phyloP scores from a whole-genome alignment of 2,797 vertebrate genomes.

The Enteromius viviparus region DNA sequence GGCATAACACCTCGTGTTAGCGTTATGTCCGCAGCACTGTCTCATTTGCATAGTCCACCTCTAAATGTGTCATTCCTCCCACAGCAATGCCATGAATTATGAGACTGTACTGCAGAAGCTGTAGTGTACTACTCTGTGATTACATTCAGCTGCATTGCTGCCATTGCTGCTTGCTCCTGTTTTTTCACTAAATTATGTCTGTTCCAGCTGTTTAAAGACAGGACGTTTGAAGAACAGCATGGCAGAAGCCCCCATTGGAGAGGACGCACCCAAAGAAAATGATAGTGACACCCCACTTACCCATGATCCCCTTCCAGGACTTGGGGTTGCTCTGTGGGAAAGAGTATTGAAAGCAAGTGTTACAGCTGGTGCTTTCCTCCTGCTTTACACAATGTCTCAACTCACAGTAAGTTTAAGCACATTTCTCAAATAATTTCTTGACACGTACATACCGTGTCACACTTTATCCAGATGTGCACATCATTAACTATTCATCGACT shows the following conservation, averaged over 20 bases:
- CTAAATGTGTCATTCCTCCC: slow-evolving; percentile 41
- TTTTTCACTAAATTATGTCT: slow-evolving; percentile 1
- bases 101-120: slow-evolving; percentile 7
- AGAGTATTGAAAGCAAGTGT: slow-evolving; percentile 75
- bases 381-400: slow-evolving; percentile 75
- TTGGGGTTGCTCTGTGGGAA: slow-evolving; percentile 70
- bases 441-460: not conserved
- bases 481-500: not conserved
- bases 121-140: slow-evolving; percentile 17
- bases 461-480: not conserved
- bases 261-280: slow-evolving; percentile 66
- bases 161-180: not conserved
- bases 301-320: slow-evolving; percentile 65
- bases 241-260: slow-evolving; percentile 73
- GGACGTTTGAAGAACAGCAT: slow-evolving; percentile 59
- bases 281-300: slow-evolving; percentile 67
- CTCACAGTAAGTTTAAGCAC: slow-evolving; percentile 70
- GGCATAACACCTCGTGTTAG: slow-evolving; percentile 38
- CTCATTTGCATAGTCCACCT: slow-evolving; percentile 41
- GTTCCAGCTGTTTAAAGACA: slow-evolving; percentile 33
- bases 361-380: slow-evolving; percentile 73
- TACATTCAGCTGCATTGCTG: slow-evolving; percentile 13
- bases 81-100: slow-evolving; percentile 31
- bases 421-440: slow-evolving; percentile 12
- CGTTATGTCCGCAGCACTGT: slow-evolving; percentile 31